Conservation (phyloP, 2,113 vertebrate species). For the Tursiops truncatus region DNA sequence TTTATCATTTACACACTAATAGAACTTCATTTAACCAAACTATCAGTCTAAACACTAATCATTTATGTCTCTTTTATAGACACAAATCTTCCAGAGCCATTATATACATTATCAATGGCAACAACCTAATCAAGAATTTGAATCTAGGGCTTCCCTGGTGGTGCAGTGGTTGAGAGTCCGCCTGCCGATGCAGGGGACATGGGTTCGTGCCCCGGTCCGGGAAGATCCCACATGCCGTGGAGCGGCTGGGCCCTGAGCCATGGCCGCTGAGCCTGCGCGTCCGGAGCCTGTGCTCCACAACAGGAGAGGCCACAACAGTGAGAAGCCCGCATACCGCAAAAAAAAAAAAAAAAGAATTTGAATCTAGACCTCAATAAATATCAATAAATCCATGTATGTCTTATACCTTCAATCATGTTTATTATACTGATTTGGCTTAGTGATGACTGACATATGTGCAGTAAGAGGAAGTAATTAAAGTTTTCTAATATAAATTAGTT, state of each 20-base stretch:
- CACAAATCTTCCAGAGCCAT: background rate
- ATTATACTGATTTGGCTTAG: background rate
- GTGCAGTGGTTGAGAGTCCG: no score
- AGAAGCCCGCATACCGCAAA: no score
- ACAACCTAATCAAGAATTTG: background rate
- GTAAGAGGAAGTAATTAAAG: background rate
- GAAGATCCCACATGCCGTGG: no score
- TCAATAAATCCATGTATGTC: background rate
- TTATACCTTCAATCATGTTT: background rate
- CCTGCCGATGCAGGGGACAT: no score
- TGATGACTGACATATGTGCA: background rate
- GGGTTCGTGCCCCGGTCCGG: no score
- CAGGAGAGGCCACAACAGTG: no score
- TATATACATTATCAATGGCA: background rate
- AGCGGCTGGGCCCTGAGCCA: no score
- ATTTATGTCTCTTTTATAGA: background rate
- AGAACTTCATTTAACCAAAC: slow-evolving; percentile 13
- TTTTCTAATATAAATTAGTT: background rate
- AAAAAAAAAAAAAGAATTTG: background rate
- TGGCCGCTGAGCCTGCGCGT: no score
- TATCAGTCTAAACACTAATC: background rate
- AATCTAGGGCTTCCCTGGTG: background rate
- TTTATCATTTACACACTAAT: slow-evolving; percentile 27
- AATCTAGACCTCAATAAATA: background rate
- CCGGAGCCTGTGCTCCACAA: no score